Conservation (phyloP, 2,888 invertebrate genomes). For the Yponomeuta plumbellus region DNA sequence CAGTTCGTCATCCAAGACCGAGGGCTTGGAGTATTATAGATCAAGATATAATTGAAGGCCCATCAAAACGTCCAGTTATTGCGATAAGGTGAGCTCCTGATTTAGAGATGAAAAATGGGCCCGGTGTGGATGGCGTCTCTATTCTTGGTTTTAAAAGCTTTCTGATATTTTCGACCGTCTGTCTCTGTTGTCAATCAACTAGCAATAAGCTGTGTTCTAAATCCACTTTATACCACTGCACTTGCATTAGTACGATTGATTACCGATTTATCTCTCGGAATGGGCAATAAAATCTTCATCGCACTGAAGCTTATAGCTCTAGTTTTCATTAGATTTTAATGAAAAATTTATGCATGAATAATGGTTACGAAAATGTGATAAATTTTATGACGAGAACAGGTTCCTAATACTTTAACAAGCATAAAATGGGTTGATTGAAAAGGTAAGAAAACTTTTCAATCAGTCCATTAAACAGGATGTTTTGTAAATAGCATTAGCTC, state of each 20-base stretch:
- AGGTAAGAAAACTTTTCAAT: not conserved
- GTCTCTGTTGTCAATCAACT: not conserved
- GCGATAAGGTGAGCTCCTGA: not conserved
- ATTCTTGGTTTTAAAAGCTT: not conserved
- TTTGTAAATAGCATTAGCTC: constrained; percentile 7
- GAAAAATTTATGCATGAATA: not conserved
- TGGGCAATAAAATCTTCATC: constrained; percentile 5
- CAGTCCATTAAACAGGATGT: constrained; percentile 5
- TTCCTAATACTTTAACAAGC: too few relatives aligned
- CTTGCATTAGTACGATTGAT: constrained; percentile 11
- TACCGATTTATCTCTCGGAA: not conserved
- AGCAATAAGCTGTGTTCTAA: not conserved
- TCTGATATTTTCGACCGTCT: not conserved
- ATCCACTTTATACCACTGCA: constrained; percentile 3
- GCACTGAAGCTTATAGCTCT: not conserved
- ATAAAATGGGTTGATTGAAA: not conserved
- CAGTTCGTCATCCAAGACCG: constrained; percentile 7
- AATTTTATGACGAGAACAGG: not conserved
- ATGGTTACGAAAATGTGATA: not conserved
- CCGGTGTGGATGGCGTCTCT: not conserved
- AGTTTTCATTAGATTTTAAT: not conserved
- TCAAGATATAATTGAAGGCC: constrained; percentile 35
- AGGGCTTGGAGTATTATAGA: constrained; percentile 4
- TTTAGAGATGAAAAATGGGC: not conserved
- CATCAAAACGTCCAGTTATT: constrained; percentile 34